Percentiles rank a stretch among this genome's conserved stretches.
phyloP scores from a whole-genome alignment of 2,797 vertebrate species.

The Myotis pilosus region DNA sequence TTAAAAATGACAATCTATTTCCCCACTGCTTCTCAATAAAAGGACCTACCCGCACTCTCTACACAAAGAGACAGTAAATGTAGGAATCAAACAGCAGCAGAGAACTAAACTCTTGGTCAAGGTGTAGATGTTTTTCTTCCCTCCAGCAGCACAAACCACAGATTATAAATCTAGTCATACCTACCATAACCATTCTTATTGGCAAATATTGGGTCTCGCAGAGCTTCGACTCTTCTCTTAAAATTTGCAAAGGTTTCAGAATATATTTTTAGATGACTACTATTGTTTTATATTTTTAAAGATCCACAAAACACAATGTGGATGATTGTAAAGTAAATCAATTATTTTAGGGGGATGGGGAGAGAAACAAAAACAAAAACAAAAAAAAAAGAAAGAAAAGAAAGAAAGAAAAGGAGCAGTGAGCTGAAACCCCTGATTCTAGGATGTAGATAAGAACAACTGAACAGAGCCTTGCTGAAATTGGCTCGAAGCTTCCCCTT shows the following conservation, averaged over 20 bases:
- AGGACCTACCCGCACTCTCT: slow-evolving; percentile 71
- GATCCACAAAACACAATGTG: slow-evolving; percentile 85
- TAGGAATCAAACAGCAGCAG: slow-evolving; percentile 82
- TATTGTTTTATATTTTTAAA: slow-evolving; percentile 73
- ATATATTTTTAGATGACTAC: slow-evolving; percentile 72
- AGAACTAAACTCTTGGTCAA: slow-evolving; percentile 85
- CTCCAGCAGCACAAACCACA: slow-evolving; percentile 80
- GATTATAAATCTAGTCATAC: slow-evolving; percentile 88
- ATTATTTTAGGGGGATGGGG: slow-evolving; percentile 41
- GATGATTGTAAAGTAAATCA: slow-evolving; percentile 81
- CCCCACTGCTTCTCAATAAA: slow-evolving; percentile 75
- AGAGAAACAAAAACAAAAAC: slow-evolving; percentile 65
- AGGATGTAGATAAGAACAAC: slow-evolving; percentile 86
- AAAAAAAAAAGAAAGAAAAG: slow-evolving; percentile 67
- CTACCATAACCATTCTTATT: slow-evolving; percentile 99
- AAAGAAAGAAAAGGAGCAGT: slow-evolving; percentile 74
- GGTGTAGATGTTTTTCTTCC: slow-evolving; percentile 81
- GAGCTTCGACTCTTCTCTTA: slow-evolving; percentile 88
- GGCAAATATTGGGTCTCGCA: slow-evolving; percentile 87
- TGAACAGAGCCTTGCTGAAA: slow-evolving; percentile 85
- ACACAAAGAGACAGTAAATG: slow-evolving; percentile 83
- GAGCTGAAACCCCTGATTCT: slow-evolving; percentile 83
- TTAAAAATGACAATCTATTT: slow-evolving; percentile 83
- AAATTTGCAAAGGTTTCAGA: slow-evolving; percentile 85
- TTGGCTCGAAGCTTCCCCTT: slow-evolving; percentile 87